Conservation (phyloP, 2,113 vertebrate genomes). For the Fukomys damarensis region DNA sequence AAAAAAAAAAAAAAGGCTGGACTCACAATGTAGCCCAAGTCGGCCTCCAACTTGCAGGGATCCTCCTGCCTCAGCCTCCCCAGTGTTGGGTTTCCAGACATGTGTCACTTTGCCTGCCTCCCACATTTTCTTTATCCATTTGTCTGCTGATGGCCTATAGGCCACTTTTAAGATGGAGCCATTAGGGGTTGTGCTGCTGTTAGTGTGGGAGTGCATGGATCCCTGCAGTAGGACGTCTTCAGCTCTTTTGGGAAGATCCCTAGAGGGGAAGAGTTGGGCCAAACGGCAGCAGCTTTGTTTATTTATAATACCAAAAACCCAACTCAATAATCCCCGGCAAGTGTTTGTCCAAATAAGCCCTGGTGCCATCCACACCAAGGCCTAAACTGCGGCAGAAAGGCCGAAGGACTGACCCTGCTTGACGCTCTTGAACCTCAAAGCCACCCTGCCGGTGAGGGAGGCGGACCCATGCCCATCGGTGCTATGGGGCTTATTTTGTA, state of each 20-base stretch:
- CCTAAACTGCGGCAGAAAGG: neutral
- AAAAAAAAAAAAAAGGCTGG: too few relatives aligned
- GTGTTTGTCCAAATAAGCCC: neutral
- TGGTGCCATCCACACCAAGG: rapidly evolving
- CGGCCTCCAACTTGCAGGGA: neutral
- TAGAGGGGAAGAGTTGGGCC: neutral
- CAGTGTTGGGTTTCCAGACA: neutral
- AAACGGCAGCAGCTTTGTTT: neutral
- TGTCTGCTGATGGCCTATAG: neutral
- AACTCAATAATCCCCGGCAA: neutral
- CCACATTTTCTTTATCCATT: neutral
- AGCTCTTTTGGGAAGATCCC: neutral
- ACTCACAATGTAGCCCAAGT: neutral
- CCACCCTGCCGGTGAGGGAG: neutral
- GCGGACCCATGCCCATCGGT: neutral
- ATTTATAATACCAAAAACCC: neutral
- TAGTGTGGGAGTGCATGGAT: too few relatives aligned
- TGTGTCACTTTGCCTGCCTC: neutral
- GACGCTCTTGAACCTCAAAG: neutral
- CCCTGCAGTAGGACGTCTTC: neutral
- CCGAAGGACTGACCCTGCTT: neutral
- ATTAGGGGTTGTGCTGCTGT: too few relatives aligned
- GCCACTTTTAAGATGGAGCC: neutral
- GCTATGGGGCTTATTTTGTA: neutral
- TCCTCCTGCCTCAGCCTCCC: neutral